phyloP scores from a whole-genome alignment of 2,113 vertebrate genomes.

The Naja naja region DNA sequence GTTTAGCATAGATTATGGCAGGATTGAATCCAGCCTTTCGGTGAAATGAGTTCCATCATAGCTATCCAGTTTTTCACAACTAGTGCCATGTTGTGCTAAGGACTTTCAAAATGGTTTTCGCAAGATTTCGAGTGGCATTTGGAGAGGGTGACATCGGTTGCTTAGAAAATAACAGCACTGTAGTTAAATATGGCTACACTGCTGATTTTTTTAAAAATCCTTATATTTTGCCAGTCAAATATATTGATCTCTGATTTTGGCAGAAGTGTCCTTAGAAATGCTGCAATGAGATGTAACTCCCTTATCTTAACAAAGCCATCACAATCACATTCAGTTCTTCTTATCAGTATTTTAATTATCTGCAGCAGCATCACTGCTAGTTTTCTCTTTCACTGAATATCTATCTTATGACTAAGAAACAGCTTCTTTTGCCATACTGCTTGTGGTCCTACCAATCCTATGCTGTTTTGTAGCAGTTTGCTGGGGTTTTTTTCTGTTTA shows the following conservation, averaged over 20 bases:
- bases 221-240: neutral
- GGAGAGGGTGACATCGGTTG: neutral
- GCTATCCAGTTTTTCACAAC: neutral
- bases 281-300: neutral
- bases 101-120: neutral
- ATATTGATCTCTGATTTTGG: neutral
- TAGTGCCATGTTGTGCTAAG: neutral
- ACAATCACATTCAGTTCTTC: neutral
- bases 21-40: neutral
- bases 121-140: neutral
- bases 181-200: neutral
- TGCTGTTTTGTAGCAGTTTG: neutral
- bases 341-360: neutral
- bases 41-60: neutral
- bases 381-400: neutral
- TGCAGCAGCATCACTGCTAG: neutral
- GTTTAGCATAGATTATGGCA: neutral
- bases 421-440: neutral
- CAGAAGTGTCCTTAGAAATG: neutral
- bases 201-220: neutral
- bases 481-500: neutral
- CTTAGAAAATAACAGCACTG: neutral
- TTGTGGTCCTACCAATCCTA: neutral
- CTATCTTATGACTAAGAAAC: neutral
- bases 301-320: neutral